A percentile compares a stretch with the other conserved stretches of the same genome.
Conservation (phyloP, 1,140 invertebrate genomes). For the Drosophila oshimai region DNA sequence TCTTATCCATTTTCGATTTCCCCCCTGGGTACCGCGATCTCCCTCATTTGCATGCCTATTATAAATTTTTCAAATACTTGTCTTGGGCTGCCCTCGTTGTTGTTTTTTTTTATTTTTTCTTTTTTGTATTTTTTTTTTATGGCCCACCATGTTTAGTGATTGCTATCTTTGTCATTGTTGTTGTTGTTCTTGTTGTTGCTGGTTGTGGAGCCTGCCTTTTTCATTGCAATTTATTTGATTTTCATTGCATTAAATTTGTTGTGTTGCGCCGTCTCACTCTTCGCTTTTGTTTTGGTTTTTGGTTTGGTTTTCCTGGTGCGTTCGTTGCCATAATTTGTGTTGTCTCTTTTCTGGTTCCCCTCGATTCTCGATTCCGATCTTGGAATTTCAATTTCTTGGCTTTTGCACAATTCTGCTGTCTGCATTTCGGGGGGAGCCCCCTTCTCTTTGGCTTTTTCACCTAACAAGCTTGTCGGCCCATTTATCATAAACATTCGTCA, state of each 20-base stretch:
- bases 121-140: background rate
- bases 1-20: constrained; percentile 52
- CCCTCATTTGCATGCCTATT: constrained; percentile 67
- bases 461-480: constrained; percentile 53
- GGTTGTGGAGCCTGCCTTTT: constrained; percentile 32
- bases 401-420: constrained; percentile 28
- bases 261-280: constrained; percentile 20
- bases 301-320: constrained; percentile 33
- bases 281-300: constrained; percentile 6
- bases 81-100: constrained; percentile 27
- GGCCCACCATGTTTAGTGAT: constrained; percentile 71
- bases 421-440: background rate
- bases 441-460: constrained; percentile 10
- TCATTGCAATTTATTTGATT: constrained; percentile 79
- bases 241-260: constrained; percentile 75
- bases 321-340: constrained; percentile 48
- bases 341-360: constrained; percentile 18
- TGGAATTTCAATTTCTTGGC: constrained; percentile 65
- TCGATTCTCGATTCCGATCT: constrained; percentile 62
- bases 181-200: constrained; percentile 24
- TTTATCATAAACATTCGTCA: constrained; percentile 71
- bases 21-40: background rate
- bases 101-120: background rate
- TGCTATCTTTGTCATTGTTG: constrained; percentile 73
- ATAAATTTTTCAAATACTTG: constrained; percentile 77